Evolutionary conservation across 2,113 vertebrate genomes (phyloP).

Genomic region (Poeciliopsis retropinna): DNA sequence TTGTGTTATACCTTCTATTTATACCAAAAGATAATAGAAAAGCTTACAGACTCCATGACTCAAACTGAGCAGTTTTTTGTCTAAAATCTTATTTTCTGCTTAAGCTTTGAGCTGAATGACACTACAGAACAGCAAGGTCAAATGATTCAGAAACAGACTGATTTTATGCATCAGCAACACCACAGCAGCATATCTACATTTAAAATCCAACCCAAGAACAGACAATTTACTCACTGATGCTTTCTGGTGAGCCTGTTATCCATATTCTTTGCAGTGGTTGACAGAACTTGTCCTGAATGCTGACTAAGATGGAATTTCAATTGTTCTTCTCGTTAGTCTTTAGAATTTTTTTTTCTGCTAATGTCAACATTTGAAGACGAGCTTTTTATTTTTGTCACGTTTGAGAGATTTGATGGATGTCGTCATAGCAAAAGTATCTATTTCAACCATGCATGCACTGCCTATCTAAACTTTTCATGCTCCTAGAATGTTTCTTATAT

Average conservation of each 20-base stretch:
- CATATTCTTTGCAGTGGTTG: not conserved
- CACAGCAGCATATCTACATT: conserved; percentile 19
- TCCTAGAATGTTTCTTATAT: no score
- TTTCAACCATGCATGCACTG: no score
- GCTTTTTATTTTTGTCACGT: not conserved
- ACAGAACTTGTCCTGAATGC: not conserved
- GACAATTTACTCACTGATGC: not conserved
- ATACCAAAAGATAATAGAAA: not conserved
- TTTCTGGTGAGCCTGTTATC: not conserved
- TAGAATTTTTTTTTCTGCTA: not conserved
- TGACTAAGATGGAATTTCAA: not conserved
- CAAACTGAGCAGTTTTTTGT: not conserved
- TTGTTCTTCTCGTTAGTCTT: conserved; percentile 26
- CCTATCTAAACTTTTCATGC: no score
- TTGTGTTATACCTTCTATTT: not conserved
- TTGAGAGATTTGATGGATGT: no score
- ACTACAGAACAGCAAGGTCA: conserved; percentile 28
- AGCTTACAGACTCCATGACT: not conserved
- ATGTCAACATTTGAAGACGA: not conserved
- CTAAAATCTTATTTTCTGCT: not conserved
- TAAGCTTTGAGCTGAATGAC: not conserved
- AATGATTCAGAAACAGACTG: not conserved
- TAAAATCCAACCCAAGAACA: conserved; percentile 10
- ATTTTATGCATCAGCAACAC: conserved; percentile 34
- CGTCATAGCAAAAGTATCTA: no score